Conservation (phyloP, 2,888 invertebrate species). For the Drosophila pseudotakahashii region DNA sequence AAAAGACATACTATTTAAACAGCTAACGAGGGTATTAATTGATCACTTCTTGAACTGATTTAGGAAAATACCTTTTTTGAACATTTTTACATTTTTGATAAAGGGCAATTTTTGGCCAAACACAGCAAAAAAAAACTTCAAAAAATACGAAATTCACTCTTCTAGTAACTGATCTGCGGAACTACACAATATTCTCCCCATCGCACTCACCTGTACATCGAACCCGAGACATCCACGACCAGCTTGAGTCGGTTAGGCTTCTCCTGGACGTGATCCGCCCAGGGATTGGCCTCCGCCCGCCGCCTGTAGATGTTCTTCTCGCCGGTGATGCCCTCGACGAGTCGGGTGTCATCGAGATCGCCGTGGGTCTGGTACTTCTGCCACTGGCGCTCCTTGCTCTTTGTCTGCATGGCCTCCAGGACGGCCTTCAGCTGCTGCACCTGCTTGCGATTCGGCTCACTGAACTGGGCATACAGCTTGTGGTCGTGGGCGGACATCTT, state of each 20-base stretch:
- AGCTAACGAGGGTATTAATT: too few species aligned
- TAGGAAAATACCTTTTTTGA: too few species aligned
- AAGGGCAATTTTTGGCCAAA: too few species aligned
- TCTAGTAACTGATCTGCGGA: too few species aligned
- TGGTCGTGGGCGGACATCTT: conserved; percentile 98
- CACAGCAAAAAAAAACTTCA: too few species aligned
- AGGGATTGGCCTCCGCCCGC: conserved; percentile 93
- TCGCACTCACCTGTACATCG: conserved; percentile 93
- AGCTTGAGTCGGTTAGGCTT: conserved; percentile 94
- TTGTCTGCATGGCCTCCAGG: conserved; percentile 94
- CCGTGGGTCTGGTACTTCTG: conserved; percentile 96
- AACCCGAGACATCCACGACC: conserved; percentile 97
- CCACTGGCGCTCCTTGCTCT: conserved; percentile 97
- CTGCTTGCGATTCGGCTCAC: conserved; percentile 91
- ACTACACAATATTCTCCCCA: too few species aligned
- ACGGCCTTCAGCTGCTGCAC: conserved; percentile 91
- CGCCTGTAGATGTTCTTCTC: conserved; percentile 96
- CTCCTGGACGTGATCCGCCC: conserved; percentile 93
- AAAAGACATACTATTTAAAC: too few species aligned
- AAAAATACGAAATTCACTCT: too few species aligned
- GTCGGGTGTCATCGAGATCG: conserved; percentile 96
- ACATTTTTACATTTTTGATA: too few species aligned
- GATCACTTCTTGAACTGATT: too few species aligned
- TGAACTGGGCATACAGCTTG: conserved; percentile 92
- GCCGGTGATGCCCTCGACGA: conserved; percentile 97